Percentiles rank a stretch among this genome's conserved stretches.
Evolutionary conservation across 2,797 vertebrate genomes (phyloP).

Genomic region (Thamnophis elegans): DNA sequence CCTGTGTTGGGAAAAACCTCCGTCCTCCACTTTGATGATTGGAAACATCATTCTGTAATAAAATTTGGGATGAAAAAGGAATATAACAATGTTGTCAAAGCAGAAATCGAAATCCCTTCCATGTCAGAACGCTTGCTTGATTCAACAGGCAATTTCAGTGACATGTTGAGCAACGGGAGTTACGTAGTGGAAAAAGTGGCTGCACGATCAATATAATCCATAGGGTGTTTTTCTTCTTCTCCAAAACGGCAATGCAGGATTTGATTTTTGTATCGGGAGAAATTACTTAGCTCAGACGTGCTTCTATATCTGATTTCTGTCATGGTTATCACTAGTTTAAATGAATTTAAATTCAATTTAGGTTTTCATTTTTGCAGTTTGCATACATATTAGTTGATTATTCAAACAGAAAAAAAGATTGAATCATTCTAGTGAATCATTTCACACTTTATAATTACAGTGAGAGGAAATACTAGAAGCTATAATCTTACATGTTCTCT

Average conservation of each 20-base stretch:
- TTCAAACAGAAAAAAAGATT: not conserved
- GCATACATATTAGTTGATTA: not conserved
- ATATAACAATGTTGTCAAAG: not conserved
- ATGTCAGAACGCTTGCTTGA: not conserved
- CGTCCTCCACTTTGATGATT: not conserved
- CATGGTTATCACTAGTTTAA: not conserved
- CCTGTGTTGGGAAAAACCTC: not conserved
- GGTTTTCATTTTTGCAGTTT: not conserved
- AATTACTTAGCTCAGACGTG: not conserved
- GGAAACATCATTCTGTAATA: not conserved
- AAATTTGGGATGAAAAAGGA: not conserved
- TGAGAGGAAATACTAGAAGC: not conserved
- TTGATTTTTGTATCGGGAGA: not conserved
- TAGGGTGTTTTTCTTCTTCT: fast-evolving
- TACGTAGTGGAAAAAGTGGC: not conserved
- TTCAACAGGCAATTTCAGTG: not conserved
- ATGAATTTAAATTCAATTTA: not conserved
- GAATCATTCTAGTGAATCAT: not conserved
- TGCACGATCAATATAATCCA: not conserved
- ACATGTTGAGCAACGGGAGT: not conserved
- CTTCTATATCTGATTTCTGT: constrained; percentile 1
- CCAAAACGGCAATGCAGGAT: not conserved
- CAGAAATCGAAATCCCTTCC: not conserved
- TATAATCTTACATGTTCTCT: not conserved
- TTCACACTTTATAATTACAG: not conserved